Evolutionary conservation across 2,888 invertebrate genomes (phyloP), one percentile per base, ranked within the genome.

Genomic region (Adela reaumurella): DNA sequence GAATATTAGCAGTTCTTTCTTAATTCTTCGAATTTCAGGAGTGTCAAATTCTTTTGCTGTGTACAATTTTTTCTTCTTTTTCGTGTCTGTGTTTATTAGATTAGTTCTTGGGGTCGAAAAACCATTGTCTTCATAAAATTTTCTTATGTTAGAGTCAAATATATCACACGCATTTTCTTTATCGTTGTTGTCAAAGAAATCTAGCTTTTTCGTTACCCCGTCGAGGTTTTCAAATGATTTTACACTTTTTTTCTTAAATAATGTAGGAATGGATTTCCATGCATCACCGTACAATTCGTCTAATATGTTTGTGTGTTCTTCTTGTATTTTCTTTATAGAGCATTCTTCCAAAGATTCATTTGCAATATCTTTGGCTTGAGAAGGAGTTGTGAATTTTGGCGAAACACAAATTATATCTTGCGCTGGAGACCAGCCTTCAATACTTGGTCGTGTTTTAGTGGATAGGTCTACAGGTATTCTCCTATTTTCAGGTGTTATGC

Each of bases 251-350:
- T 65, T 66, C 59, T 76, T 76, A 16, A 78, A 72, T 45, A 80
- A 57, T 4, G 62, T 64, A 1, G 79, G 77, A 48, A 78, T 80
- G 1, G 74, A 70, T 55, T 81, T 79, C 83, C 83, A 83, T 8
- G 64, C 60, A 44, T 74, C 67, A n/a, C 84, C 84, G 19, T 84
- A 84, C 1, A 84, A 57, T 50, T 82, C 81, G 17, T 70, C 78
- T 0, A 77, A 60, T 41, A 77, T 50, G 60, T 76, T 77, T 50
- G 68, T 70, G 46, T 78, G 76, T 1, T 76, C 76, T 19, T 63
- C 54, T 42, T 71, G 64, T 48, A 77, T 70, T 62, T 65, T 71
- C 47, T 70, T 69, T 43, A 74, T 62, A 0, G 76, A 65, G 49
- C 78, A 78, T 47, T 71, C 60, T 55, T 77, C 69, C 19, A 60